Evolutionary conservation across 2,888 invertebrate species (phyloP).

Genomic region (Ashinkailepas kermadecensis): DNA sequence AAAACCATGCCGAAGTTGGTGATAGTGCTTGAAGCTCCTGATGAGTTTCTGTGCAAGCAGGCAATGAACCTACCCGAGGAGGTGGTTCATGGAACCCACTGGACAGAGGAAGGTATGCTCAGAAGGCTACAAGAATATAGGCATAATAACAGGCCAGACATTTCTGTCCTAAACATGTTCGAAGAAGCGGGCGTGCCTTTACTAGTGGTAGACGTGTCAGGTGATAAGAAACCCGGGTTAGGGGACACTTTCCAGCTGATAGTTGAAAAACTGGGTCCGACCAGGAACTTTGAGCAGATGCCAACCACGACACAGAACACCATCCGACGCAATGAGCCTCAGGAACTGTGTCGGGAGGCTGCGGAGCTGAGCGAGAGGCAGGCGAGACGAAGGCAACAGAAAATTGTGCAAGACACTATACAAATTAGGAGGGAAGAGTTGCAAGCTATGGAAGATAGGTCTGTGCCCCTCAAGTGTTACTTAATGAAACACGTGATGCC

Average conservation of each 20-base stretch:
- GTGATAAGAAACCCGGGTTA: conserved; percentile 50
- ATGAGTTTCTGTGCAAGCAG: conserved; percentile 55
- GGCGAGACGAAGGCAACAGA: background rate
- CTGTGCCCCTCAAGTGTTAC: background rate
- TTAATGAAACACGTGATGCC: background rate
- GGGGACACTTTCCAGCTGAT: conserved; percentile 52
- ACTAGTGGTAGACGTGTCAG: conserved; percentile 46
- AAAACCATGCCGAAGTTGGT: conserved; percentile 45
- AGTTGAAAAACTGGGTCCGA: conserved; percentile 52
- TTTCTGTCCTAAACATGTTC: conserved; percentile 61
- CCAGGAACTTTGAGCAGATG: conserved; percentile 50
- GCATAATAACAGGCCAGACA: conserved; percentile 46
- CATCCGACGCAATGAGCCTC: background rate
- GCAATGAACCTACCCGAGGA: conserved; percentile 54
- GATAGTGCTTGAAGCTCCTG: conserved; percentile 45
- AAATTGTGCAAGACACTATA: no score
- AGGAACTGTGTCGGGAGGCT: background rate
- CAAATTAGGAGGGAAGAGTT: background rate
- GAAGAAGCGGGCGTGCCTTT: conserved; percentile 66
- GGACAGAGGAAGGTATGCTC: conserved; percentile 52
- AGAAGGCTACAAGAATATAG: conserved; percentile 46
- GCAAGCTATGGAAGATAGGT: background rate
- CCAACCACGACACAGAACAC: background rate
- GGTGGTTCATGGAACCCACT: conserved; percentile 46
- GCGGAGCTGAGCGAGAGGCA: background rate